Percentiles rank a stretch among this genome's conserved stretches.
Evolutionary conservation across 2,113 vertebrate species (phyloP).

Genomic region (Athene noctua): DNA sequence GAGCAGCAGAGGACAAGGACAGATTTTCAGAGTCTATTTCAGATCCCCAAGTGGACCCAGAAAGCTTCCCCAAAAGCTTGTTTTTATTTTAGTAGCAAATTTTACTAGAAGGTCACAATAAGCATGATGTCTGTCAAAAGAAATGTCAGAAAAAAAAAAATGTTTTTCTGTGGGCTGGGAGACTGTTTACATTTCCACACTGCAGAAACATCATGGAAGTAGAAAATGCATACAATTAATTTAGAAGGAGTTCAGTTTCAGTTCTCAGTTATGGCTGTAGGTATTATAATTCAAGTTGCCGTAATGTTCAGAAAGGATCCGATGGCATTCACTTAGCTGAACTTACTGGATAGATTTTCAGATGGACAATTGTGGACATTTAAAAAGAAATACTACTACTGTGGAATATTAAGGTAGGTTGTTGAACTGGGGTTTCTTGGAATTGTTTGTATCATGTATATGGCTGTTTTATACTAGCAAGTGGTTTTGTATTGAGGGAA

Average conservation of each 20-base stretch:
- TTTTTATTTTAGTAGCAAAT: neutral
- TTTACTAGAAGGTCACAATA: neutral
- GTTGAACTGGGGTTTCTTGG: neutral
- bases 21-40: neutral
- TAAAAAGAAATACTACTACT: neutral
- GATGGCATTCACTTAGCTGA: neutral
- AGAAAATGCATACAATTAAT: neutral
- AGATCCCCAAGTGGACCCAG: neutral
- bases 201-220: neutral
- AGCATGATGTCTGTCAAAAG: neutral
- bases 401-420: neutral
- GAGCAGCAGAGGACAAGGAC: neutral
- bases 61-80: neutral
- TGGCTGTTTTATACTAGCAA: neutral
- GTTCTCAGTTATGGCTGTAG: neutral
- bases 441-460: neutral
- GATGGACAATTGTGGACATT: neutral
- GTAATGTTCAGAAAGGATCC: neutral
- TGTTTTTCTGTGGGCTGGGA: neutral
- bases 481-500: neutral
- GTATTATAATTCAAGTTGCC: neutral
- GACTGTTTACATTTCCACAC: neutral
- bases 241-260: neutral
- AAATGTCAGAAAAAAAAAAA: neutral
- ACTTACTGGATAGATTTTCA: neutral